These are phyloP conservation scores for Emmelina monodactyla DNA, from an alignment of 2,888 invertebrate species.

Conservation along the genomic window DNA sequence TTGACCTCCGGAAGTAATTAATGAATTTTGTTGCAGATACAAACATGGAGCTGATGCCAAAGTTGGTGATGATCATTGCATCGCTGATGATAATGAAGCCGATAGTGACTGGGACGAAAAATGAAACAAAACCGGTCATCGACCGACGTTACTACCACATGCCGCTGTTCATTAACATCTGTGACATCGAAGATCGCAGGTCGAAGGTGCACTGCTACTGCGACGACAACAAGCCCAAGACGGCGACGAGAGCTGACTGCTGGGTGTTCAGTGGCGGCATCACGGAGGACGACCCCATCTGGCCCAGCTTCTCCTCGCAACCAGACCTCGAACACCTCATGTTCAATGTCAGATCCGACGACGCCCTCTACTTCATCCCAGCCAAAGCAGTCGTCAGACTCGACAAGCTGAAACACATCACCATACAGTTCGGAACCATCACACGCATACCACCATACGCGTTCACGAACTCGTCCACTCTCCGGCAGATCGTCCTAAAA, in stretches of 20 bases:
- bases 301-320: slow-evolving; percentile 78
- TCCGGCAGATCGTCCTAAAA: slow-evolving; percentile 73
- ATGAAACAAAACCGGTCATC: slow-evolving; percentile 40
- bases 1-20: no score
- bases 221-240: slow-evolving; percentile 47
- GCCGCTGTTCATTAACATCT: slow-evolving; percentile 50
- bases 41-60: slow-evolving; percentile 48
- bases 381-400: slow-evolving; percentile 73
- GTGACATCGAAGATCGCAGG: slow-evolving; percentile 48
- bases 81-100: slow-evolving; percentile 49
- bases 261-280: slow-evolving; percentile 72
- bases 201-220: slow-evolving; percentile 61
- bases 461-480: slow-evolving; percentile 77
- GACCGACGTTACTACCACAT: slow-evolving; percentile 40
- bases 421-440: slow-evolving; percentile 77
- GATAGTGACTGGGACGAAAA: slow-evolving; percentile 45
- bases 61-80: slow-evolving; percentile 45
- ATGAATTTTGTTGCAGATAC: no score
- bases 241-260: slow-evolving; percentile 76
- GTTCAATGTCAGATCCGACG: slow-evolving; percentile 75
- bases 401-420: slow-evolving; percentile 71
- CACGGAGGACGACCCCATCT: slow-evolving; percentile 72
- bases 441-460: slow-evolving; percentile 75
- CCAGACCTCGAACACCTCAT: slow-evolving; percentile 72
- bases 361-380: slow-evolving; percentile 74